Evolutionary conservation across 1,140 invertebrate species (phyloP), one percentile per base, ranked within the genome.

Genomic region (Ectropis grisescens): DNA sequence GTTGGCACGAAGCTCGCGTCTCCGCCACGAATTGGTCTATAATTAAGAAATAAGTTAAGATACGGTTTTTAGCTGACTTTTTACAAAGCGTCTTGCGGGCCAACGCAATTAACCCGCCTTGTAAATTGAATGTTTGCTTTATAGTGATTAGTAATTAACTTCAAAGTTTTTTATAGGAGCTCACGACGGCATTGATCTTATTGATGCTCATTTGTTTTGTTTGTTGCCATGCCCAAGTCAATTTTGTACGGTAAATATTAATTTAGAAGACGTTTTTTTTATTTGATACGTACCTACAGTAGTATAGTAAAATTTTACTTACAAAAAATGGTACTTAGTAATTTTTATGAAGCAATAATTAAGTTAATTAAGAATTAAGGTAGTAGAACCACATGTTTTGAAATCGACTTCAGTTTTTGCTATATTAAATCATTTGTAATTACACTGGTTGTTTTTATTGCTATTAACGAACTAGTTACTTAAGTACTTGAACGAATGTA

Each of bases 1-100:
- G 36, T 44, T 53, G 52, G 55, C 60, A 65, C 53, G 59, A 64
- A 58, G 55, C 59, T 44, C 49, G 57, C 64, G 65, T 66, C 58
- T 52, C 58, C 36, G 57, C 68, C 70, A 67, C 61, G 70, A 75
- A 75, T 76, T 62, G 66, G 70, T 72, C 67, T 81, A 81, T 81
- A 81, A 81, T 81, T 81, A 78, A 81, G 75, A 81, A 81, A 78
- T 81, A 81, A 78, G 65, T 80, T 70, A 67, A 80, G 67, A 69
- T 79, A 68, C 52, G 58, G 57, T 80, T 80, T 80, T 80, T 71
- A 59, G 58, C 59, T 61, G 65, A 62, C 54, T 78, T 76, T 75
- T 76, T 81, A 74, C 66, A 65, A 68, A 67, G 60, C 64, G 43
- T 62, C 58, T 67, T 61, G 58, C 57, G 55, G 55, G 58, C 58